Base-by-base conservation (phyloP, 2,797 vertebrate genomes). In the Helicolenus hilgendorfi region DNA sequence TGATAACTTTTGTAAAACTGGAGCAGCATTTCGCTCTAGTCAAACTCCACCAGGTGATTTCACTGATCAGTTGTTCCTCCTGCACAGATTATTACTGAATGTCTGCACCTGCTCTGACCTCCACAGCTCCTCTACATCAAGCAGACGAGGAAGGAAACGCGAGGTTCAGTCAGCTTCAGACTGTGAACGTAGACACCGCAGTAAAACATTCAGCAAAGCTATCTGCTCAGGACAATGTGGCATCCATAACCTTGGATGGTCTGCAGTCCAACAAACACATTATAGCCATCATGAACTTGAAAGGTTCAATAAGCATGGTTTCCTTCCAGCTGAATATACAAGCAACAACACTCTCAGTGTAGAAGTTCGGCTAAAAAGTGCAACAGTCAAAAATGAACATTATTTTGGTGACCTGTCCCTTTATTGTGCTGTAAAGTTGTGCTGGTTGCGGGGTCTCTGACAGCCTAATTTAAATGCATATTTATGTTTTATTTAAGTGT, bases 401-500 rank as follows among this genome's bases (percentile, higher is more conserved):
- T 35, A 72, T 73, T 26, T 77, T 53, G 45, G 11, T 81, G 36
- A 85, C 60, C n/a, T 82, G 60, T 86, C 15, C 26, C 6, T 70
- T 76, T 58, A 35, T 89, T 89, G 45, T 87, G 59, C 71, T 87
- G 72, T 75, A 77, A 69, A 26, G 14, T 22, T 76, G 59, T 86
- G 64, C 60, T 85, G 70, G 72, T 78, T 79, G 67, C 76, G 62
- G 67, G 86, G 70, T 85, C 67, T 92, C 60, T 71, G 77, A 84
- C 41, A 56, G 72, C 76, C 82, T 86, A 77, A 83, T 86, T 92
- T 84, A 88, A 91, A 90, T 87, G 35, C 72, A 76, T 96, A 95
- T 96, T 96, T 95, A 94, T 94, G 88, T 93, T 86, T 90, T 96
- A 96, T 97, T 97, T 96, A 96, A 96, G 83, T 90, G 77, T 85